These are phyloP conservation scores for Myotis planiceps DNA, from an alignment of 2,797 vertebrate genomes.

Conservation along the genomic window DNA sequence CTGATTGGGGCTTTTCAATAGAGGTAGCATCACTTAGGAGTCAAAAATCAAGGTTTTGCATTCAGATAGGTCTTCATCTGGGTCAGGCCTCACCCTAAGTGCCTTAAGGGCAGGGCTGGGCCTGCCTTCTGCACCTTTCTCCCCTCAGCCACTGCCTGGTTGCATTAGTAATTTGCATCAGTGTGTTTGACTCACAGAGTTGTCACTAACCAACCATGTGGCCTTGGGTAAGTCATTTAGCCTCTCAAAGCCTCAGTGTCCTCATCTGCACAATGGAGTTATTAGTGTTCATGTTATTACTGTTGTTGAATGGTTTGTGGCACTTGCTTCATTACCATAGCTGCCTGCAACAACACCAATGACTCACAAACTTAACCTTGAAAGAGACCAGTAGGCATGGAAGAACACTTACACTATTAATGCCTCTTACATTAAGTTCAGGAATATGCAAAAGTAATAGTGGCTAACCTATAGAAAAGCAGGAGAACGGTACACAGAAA, in stretches of 20 bases:
- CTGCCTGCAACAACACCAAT: neutral
- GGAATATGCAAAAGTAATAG: neutral
- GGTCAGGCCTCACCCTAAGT: neutral
- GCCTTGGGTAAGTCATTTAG: neutral
- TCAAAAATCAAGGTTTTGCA: neutral
- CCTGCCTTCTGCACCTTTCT: neutral
- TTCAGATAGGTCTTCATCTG: neutral
- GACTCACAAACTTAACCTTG: neutral
- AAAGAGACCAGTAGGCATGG: neutral
- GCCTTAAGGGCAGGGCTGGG: neutral
- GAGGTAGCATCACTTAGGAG: neutral
- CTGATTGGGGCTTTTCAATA: neutral
- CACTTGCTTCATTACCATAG: neutral
- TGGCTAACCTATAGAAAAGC: neutral
- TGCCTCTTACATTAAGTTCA: neutral
- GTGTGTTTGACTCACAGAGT: neutral
- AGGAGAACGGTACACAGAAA: neutral
- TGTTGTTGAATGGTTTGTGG: neutral
- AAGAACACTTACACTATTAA: neutral
- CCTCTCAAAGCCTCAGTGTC: neutral
- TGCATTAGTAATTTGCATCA: neutral
- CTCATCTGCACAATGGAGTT: neutral
- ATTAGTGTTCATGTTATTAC: too few relatives aligned
- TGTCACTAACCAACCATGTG: neutral
- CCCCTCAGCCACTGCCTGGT: neutral